These are phyloP conservation scores for Oryzias curvinotus DNA, from an alignment of 2,113 vertebrate genomes.

Conservation along the genomic window DNA sequence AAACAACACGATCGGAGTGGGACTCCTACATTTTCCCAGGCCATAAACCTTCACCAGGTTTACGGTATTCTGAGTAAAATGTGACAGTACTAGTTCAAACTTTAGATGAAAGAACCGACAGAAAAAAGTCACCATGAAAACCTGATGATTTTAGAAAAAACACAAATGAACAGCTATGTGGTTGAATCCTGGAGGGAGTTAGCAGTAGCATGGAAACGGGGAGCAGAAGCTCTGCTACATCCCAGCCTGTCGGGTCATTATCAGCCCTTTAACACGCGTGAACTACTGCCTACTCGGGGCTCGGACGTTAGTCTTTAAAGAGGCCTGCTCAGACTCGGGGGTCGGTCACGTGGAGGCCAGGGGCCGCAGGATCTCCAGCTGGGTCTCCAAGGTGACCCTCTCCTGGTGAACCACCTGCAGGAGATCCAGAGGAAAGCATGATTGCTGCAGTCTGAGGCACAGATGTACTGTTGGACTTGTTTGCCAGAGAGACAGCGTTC, in stretches of 20 bases:
- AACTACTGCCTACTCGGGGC: slow-evolving; percentile 1
- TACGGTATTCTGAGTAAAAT: slow-evolving; percentile 7
- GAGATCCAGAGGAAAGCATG: slow-evolving; percentile 22
- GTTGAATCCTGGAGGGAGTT: slow-evolving; percentile 28
- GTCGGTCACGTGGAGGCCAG: slow-evolving; percentile 83
- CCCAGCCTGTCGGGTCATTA: slow-evolving; percentile 1
- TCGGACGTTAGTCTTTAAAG: slow-evolving; percentile 5
- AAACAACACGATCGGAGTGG: too few species aligned
- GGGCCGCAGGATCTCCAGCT: slow-evolving; percentile 90
- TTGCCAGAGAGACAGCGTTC: slow-evolving; percentile 6
- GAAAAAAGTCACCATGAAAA: slow-evolving; percentile 15
- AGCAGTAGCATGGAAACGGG: slow-evolving; percentile 10
- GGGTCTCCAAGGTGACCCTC: slow-evolving; percentile 90
- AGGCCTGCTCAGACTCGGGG: background rate
- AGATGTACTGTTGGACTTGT: slow-evolving; percentile 14
- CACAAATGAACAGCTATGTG: slow-evolving; percentile 15
- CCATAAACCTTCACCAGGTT: slow-evolving; percentile 5
- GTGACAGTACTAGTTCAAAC: background rate
- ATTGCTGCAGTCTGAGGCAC: slow-evolving; percentile 5
- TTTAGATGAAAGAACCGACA: slow-evolving; percentile 10
- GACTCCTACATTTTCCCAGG: slow-evolving; percentile 1
- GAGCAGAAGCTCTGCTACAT: slow-evolving; percentile 8
- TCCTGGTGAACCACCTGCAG: slow-evolving; percentile 91
- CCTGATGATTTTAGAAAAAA: slow-evolving; percentile 20
- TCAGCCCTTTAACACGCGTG: slow-evolving; percentile 29